Conservation (phyloP, 1,140 invertebrate genomes). For the Heliconius nattereri region DNA sequence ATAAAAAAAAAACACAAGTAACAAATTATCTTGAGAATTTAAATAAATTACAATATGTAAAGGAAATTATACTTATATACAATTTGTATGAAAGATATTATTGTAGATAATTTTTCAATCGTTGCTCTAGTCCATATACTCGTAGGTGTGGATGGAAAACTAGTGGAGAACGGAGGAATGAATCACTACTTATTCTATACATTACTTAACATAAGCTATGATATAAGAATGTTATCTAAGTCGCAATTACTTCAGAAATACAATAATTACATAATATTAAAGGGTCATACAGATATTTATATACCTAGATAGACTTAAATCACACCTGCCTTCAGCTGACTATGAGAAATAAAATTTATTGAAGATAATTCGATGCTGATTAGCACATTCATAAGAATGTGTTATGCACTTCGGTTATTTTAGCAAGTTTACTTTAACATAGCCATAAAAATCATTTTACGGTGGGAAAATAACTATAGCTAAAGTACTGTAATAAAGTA, state of each 20-base stretch:
- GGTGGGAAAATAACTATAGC: not conserved
- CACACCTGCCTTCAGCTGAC: not conserved
- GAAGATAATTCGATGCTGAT: slow-evolving; percentile 10
- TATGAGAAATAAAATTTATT: not conserved
- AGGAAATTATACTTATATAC: not conserved
- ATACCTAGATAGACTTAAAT: not conserved
- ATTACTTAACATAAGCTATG: not conserved
- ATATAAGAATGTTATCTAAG: not conserved
- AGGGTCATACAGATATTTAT: not conserved
- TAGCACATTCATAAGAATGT: slow-evolving; percentile 43
- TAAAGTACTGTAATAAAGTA: not conserved
- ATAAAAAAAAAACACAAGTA: not conserved
- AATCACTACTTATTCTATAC: too few relatives aligned
- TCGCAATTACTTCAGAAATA: not conserved
- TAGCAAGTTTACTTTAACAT: slow-evolving; percentile 8
- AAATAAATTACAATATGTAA: not conserved
- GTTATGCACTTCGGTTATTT: slow-evolving; percentile 7
- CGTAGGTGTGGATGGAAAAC: too few relatives aligned
- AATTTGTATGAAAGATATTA: too few relatives aligned
- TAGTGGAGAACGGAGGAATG: too few relatives aligned
- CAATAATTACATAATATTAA: not conserved
- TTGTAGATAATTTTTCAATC: too few relatives aligned
- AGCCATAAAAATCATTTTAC: not conserved
- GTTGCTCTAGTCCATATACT: too few relatives aligned
- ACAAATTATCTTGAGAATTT: not conserved